These are phyloP conservation scores for Gymnothorax reevesii DNA, from an alignment of 2,797 vertebrate genomes.

Conservation along the genomic window DNA sequence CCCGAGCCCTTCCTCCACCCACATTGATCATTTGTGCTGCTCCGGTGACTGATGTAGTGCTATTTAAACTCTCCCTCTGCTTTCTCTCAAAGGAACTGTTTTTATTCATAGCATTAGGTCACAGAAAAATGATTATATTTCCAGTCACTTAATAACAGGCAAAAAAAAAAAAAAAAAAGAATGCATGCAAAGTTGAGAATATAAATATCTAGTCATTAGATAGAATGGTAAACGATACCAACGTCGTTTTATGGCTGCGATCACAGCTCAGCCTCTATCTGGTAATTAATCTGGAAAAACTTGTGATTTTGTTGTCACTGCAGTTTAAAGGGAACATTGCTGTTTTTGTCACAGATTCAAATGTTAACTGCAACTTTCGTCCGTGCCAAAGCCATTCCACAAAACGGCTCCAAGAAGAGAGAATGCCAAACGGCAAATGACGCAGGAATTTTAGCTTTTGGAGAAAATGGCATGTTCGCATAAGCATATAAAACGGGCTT, in stretches of 20 bases:
- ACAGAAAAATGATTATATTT: background rate
- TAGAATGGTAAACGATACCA: background rate
- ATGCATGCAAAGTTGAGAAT: background rate
- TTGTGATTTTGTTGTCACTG: background rate
- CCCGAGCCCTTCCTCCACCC: background rate
- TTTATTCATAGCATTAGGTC: constrained; percentile 18
- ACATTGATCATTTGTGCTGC: background rate
- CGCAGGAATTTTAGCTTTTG: background rate
- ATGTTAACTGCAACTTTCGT: background rate
- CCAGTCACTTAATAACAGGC: background rate
- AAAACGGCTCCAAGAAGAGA: background rate
- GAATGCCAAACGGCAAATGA: background rate
- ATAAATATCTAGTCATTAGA: constrained; percentile 4
- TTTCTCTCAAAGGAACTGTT: constrained; percentile 20
- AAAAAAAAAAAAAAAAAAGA: background rate
- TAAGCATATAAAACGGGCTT: background rate
- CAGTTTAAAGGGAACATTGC: background rate
- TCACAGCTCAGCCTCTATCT: background rate
- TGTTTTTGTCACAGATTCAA: background rate
- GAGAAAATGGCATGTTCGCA: background rate
- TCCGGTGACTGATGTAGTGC: background rate
- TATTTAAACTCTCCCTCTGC: background rate
- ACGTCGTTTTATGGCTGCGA: background rate
- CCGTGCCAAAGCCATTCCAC: background rate
- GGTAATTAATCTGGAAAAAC: background rate